Evolutionary conservation across 2,888 invertebrate species (phyloP).

Genomic region (Drosophila peninsularis): DNA sequence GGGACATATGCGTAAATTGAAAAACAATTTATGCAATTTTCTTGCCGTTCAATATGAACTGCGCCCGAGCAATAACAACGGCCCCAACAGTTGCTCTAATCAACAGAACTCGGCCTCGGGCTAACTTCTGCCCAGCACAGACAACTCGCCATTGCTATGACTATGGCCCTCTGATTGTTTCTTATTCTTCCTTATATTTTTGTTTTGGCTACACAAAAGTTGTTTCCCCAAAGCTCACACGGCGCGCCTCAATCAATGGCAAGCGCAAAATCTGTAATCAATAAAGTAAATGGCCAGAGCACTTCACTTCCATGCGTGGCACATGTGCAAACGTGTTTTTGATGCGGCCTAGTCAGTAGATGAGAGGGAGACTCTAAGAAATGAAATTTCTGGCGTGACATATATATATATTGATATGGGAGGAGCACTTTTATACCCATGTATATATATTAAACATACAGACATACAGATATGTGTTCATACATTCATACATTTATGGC

Average conservation of each 20-base stretch:
- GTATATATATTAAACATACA: too few species aligned
- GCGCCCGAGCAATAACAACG: constrained; percentile 20
- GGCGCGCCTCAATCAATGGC: constrained; percentile 45
- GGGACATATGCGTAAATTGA: constrained; percentile 43
- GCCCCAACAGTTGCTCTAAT: constrained; percentile 49
- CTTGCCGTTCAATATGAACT: constrained; percentile 37
- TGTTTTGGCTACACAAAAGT: constrained; percentile 33
- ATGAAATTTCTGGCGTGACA: not conserved
- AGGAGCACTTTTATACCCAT: not conserved
- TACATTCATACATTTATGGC: too few species aligned
- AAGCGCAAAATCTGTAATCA: constrained; percentile 60
- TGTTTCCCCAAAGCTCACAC: constrained; percentile 12
- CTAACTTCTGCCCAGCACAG: constrained; percentile 31
- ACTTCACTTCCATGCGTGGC: constrained; percentile 45
- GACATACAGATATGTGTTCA: too few species aligned
- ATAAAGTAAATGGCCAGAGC: constrained; percentile 73
- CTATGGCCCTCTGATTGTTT: constrained; percentile 31
- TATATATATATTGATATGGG: not conserved
- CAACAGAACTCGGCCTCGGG: constrained; percentile 51
- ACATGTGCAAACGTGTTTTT: constrained; percentile 48
- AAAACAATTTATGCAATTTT: constrained; percentile 62
- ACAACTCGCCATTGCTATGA: constrained; percentile 29
- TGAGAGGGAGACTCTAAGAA: not conserved
- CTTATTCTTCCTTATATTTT: constrained; percentile 28
- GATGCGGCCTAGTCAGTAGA: constrained; percentile 34